These are phyloP conservation scores for Aphelinus certus DNA, from an alignment of 1,140 invertebrate genomes.

Conservation along the genomic window DNA sequence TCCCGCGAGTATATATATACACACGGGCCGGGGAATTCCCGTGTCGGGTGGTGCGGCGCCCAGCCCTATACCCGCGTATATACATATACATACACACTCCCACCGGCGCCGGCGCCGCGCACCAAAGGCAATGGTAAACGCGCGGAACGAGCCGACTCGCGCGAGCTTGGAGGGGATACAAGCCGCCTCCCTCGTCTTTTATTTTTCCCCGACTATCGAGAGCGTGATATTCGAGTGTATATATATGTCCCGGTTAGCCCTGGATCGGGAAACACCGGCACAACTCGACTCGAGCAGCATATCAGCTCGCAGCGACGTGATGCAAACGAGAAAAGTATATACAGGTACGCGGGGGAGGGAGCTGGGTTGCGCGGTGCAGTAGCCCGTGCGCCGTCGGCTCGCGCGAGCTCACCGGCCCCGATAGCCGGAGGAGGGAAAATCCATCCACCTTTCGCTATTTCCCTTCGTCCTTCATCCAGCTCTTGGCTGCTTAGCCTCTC, in stretches of 20 bases:
- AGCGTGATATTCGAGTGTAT: no score
- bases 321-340: no score
- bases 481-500: background rate
- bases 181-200: no score
- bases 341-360: no score
- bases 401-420: slow-evolving; percentile 41
- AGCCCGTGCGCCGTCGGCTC: slow-evolving; percentile 55
- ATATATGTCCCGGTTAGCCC: no score
- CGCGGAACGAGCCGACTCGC: background rate
- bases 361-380: no score
- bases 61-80: no score
- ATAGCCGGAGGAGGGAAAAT: slow-evolving; percentile 2
- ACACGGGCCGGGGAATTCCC: background rate
- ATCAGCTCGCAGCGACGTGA: background rate
- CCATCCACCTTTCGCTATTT: background rate
- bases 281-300: background rate
- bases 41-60: no score
- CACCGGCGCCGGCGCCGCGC: slow-evolving; percentile 59
- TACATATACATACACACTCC: slow-evolving; percentile 51
- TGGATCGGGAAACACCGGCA: background rate
- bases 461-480: background rate
- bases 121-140: slow-evolving; percentile 67
- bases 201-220: no score
- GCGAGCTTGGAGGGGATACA: slow-evolving; percentile 16
- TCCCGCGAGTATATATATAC: slow-evolving; percentile 41